Evolutionary conservation across 2,888 invertebrate genomes (phyloP), one percentile per base, ranked within the genome.

Genomic region (Listrodromus nycthemerus): DNA sequence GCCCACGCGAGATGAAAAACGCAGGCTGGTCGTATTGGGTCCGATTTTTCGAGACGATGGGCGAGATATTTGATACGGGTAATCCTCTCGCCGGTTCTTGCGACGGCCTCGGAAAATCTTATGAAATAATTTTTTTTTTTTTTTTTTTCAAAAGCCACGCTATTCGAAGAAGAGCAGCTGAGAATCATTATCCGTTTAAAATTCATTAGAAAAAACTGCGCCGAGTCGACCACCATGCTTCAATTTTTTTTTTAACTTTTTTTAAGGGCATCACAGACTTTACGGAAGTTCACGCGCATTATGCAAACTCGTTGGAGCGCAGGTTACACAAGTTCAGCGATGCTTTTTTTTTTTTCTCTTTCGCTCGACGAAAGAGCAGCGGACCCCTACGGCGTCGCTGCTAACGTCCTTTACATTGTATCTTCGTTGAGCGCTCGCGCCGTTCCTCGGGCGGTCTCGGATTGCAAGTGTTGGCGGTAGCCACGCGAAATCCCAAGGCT

Each of bases 1-100:
- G 50, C 66, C 55, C 75, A 55, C 37, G 13, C 70, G 41, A 45
- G 27, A 79, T 63, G 63, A 69, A 19, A 78, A 58, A 73, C 67
- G 21, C n/a, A 70, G 70, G 65, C 65, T 55, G 48, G 45, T 27
- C 33, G 61, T 78, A 41, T 50, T 61, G 55, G 55, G 55, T 8
- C 63, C 80, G 76, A 76, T 80, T 83, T 71, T 73, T 73, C 33
- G 5, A 63, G n/a, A n/a, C 50, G 41, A 61, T 52, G 21, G 48
- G 48, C 61, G 77, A 52, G 85, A 85, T 52, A 85, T 61, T 80
- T 75, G 83, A 85, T 83, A 83, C 21, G 80, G 78, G 52, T 85
- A 83, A 85, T 85, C 63, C 71, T 79, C 63, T 61, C 70, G 33
- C 24, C 52, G 52, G 52, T 73, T 65, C 74, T 83, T 76, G 66